Evolutionary conservation across 2,797 vertebrate species (phyloP).

Genomic region (Aeoliscus strigatus): DNA sequence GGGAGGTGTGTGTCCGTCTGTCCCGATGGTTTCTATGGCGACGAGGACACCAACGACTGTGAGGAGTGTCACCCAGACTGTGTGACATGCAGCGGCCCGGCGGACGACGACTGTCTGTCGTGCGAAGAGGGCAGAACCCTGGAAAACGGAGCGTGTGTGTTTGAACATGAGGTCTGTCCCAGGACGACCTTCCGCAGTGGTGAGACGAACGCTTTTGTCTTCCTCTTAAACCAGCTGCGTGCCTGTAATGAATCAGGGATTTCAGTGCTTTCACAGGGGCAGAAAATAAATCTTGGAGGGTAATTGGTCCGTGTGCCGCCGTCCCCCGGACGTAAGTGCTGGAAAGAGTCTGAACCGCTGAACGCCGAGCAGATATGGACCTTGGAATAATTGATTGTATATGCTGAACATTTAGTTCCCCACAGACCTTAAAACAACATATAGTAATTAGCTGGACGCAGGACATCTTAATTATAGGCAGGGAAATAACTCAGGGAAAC

Average conservation of each 20-base stretch:
- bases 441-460: slow-evolving; percentile 41
- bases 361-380: slow-evolving; percentile 28
- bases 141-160: slow-evolving; percentile 66
- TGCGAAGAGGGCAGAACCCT: slow-evolving; percentile 63
- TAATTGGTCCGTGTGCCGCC: slow-evolving; percentile 63
- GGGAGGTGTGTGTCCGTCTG: slow-evolving; percentile 78
- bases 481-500: slow-evolving; percentile 35
- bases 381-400: slow-evolving; percentile 50
- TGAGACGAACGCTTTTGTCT: slow-evolving; percentile 55
- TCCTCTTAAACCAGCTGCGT: slow-evolving; percentile 53
- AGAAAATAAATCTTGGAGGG: slow-evolving; percentile 54
- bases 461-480: slow-evolving; percentile 54
- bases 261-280: slow-evolving; percentile 57
- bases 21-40: slow-evolving; percentile 76
- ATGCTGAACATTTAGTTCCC: slow-evolving; percentile 41
- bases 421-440: slow-evolving; percentile 50
- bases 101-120: slow-evolving; percentile 68
- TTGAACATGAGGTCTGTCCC: slow-evolving; percentile 60
- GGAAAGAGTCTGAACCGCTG: slow-evolving; percentile 21
- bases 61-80: slow-evolving; percentile 83
- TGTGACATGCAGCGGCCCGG: slow-evolving; percentile 72
- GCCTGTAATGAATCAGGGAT: slow-evolving; percentile 64
- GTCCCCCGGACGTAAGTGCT: slow-evolving; percentile 36
- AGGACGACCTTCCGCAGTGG: slow-evolving; percentile 64
- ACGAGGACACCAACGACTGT: slow-evolving; percentile 79